A percentile compares a stretch with the other conserved stretches of the same genome.
Evolutionary conservation across 2,113 vertebrate genomes (phyloP).

Genomic region (Todiramphus chloris): DNA sequence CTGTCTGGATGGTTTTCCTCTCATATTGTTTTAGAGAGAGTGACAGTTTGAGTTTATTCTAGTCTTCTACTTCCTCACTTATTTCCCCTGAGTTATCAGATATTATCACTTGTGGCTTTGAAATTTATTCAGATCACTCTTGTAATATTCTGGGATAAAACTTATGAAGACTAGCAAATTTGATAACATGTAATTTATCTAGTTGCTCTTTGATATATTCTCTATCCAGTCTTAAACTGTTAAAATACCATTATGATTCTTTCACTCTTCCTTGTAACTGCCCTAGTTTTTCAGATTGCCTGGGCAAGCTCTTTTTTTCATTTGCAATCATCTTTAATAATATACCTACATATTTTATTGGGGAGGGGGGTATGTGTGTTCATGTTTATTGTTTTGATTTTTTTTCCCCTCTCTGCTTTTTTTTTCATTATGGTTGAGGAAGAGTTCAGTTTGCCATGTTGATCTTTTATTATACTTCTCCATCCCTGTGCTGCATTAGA

Average conservation of each 20-base stretch:
- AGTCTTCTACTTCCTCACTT: not conserved
- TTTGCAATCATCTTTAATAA: not conserved
- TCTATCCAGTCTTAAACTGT: not conserved
- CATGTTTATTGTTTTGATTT: not conserved
- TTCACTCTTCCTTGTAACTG: not conserved
- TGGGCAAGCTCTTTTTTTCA: not conserved
- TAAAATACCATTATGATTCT: not conserved
- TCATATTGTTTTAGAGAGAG: not conserved
- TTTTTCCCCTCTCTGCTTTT: not conserved
- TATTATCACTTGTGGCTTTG: not conserved
- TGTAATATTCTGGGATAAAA: not conserved
- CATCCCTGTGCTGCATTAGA: not conserved
- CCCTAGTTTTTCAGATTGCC: not conserved
- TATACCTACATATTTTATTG: no score
- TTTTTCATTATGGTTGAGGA: not conserved
- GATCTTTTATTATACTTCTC: not conserved
- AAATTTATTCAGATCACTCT: not conserved
- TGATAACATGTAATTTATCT: not conserved
- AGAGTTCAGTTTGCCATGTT: fast-evolving
- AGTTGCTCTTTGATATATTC: not conserved
- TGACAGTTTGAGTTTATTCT: not conserved
- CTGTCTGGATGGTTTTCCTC: not conserved
- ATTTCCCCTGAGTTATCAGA: not conserved
- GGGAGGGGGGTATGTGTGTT: not conserved
- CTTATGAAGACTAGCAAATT: not conserved